These are phyloP conservation scores for Eupeodes luniger DNA, from an alignment of 2,888 invertebrate species.

Conservation along the genomic window DNA sequence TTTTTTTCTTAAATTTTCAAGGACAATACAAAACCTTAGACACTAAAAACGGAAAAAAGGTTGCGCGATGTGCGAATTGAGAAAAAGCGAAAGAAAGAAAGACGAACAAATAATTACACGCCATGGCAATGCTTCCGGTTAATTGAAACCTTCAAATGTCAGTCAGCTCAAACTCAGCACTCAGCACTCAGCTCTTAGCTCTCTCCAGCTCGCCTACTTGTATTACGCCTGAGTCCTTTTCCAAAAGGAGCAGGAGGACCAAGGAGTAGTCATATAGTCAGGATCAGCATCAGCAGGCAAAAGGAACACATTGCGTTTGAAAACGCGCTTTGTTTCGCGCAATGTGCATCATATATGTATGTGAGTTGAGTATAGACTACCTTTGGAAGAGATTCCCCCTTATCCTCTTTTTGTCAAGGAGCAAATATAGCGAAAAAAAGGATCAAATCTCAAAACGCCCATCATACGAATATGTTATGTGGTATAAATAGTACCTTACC, in stretches of 20 bases:
- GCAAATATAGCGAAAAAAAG: conserved; percentile 53
- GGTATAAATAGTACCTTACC: not conserved
- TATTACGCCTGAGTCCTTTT: conserved; percentile 36
- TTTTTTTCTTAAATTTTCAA: conserved; percentile 62
- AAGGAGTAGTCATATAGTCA: conserved; percentile 27
- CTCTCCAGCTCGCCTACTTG: conserved; percentile 59
- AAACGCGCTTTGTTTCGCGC: conserved; percentile 68
- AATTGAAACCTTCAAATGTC: conserved; percentile 75
- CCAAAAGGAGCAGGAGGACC: not conserved
- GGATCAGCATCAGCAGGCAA: conserved; percentile 44
- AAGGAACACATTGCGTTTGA: conserved; percentile 79
- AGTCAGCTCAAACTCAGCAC: conserved; percentile 46
- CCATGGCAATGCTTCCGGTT: conserved; percentile 73
- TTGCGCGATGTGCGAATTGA: conserved; percentile 67
- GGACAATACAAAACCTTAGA: conserved; percentile 70
- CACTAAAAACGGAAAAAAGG: conserved; percentile 62
- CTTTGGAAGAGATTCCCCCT: conserved; percentile 13
- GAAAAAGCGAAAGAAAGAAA: conserved; percentile 63
- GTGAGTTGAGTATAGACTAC: not conserved
- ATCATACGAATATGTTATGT: conserved; percentile 59
- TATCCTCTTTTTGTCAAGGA: conserved; percentile 16
- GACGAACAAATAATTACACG: conserved; percentile 66
- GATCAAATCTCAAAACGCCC: conserved; percentile 76
- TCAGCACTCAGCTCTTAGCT: conserved; percentile 17
- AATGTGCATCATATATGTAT: conserved; percentile 62